Percentiles rank a stretch among this genome's conserved stretches.
phyloP scores from a whole-genome alignment of 2,113 vertebrate genomes.

The Muscicapa adusta region DNA sequence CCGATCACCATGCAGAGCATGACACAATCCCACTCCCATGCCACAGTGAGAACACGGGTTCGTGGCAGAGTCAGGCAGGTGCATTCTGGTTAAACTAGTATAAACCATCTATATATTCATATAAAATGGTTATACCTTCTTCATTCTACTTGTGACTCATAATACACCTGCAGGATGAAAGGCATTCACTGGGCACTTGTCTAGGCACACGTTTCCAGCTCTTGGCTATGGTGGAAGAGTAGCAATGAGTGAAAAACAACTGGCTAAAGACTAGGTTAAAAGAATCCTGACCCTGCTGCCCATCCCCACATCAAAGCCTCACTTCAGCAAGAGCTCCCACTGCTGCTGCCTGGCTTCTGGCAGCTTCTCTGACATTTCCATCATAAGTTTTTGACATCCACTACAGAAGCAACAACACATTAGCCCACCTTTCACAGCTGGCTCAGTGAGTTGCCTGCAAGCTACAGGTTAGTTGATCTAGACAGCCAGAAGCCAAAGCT shows the following conservation, averaged over 20 bases:
- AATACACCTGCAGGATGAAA: background rate
- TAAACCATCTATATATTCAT: background rate
- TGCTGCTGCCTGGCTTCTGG: background rate
- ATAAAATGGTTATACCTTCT: background rate
- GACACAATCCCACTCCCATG: accelerated
- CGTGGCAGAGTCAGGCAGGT: accelerated
- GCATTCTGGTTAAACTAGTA: background rate
- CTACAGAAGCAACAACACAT: background rate
- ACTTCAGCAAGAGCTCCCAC: background rate
- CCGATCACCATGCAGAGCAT: background rate
- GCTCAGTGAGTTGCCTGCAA: background rate
- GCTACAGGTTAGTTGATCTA: background rate
- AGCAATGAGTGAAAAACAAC: background rate
- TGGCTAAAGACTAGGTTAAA: background rate
- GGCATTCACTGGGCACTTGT: background rate
- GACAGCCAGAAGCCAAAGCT: background rate
- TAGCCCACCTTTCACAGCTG: background rate
- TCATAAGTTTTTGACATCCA: background rate
- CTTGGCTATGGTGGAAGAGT: background rate
- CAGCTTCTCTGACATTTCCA: background rate
- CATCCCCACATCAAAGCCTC: background rate
- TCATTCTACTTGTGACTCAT: background rate
- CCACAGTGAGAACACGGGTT: background rate
- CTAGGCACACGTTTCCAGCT: background rate
- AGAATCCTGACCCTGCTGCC: background rate